Evolutionary conservation across 2,113 vertebrate genomes (phyloP).

Genomic region (Geococcyx californianus): DNA sequence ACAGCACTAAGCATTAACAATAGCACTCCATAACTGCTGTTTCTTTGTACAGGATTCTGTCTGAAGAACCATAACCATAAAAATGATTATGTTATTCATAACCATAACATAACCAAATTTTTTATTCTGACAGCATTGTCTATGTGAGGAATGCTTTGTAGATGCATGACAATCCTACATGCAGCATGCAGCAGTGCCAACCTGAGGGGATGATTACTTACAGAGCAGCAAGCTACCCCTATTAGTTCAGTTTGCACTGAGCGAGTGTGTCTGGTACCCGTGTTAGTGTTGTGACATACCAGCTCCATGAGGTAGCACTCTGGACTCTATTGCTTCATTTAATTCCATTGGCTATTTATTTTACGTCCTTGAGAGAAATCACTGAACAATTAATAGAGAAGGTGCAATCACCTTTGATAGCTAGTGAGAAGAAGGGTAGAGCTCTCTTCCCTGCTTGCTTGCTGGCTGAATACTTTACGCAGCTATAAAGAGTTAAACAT

Average conservation of each 20-base stretch:
- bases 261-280: neutral
- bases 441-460: neutral
- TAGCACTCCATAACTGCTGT: rapidly evolving
- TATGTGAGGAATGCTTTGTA: neutral
- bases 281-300: neutral
- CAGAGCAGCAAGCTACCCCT: neutral
- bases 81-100: neutral
- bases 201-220: neutral
- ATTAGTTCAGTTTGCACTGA: neutral
- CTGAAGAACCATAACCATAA: neutral
- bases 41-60: neutral
- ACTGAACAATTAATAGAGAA: neutral
- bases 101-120: neutral
- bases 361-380: neutral
- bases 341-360: neutral
- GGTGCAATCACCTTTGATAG: neutral
- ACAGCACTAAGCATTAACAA: neutral
- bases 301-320: neutral
- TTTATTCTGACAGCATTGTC: neutral
- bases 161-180: neutral
- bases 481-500: neutral
- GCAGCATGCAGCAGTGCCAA: neutral
- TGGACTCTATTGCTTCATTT: neutral
- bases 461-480: neutral
- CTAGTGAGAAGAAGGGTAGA: neutral